Evolutionary conservation across 2,888 invertebrate genomes (phyloP).

Genomic region (Gastracanthus pulcherrimus): DNA sequence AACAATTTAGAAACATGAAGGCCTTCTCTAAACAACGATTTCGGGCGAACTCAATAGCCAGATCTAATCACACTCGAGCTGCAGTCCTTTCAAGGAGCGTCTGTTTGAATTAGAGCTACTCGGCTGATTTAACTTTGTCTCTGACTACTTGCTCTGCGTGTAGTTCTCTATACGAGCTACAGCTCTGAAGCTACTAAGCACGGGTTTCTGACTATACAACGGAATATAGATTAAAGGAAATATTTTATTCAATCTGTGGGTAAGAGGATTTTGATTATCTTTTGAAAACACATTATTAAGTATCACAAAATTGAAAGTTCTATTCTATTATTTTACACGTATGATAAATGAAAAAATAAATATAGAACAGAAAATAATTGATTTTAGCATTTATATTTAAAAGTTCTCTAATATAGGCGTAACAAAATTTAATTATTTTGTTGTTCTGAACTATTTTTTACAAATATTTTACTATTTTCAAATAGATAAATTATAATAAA

Average conservation of each 20-base stretch:
- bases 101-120: constrained; percentile 70
- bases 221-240: neutral
- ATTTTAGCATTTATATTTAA: too few species aligned
- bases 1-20: constrained; percentile 2
- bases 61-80: constrained; percentile 26
- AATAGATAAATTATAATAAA: too few species aligned
- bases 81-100: constrained; percentile 65
- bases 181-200: neutral
- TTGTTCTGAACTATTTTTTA: too few species aligned
- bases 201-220: neutral
- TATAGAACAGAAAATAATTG: too few species aligned
- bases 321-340: too few species aligned
- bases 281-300: too few species aligned
- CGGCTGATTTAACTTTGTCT: constrained; percentile 65
- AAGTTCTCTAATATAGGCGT: too few species aligned
- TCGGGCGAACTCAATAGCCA: constrained; percentile 20
- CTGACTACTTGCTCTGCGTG: neutral
- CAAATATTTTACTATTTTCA: too few species aligned
- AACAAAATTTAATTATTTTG: too few species aligned
- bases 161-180: neutral
- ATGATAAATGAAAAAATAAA: too few species aligned
- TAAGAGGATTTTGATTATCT: neutral
- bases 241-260: too few species aligned
- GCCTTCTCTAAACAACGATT: neutral
- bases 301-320: too few species aligned